Evolutionary conservation across 2,888 invertebrate species (phyloP).

Genomic region (Limnephilus lunatus): DNA sequence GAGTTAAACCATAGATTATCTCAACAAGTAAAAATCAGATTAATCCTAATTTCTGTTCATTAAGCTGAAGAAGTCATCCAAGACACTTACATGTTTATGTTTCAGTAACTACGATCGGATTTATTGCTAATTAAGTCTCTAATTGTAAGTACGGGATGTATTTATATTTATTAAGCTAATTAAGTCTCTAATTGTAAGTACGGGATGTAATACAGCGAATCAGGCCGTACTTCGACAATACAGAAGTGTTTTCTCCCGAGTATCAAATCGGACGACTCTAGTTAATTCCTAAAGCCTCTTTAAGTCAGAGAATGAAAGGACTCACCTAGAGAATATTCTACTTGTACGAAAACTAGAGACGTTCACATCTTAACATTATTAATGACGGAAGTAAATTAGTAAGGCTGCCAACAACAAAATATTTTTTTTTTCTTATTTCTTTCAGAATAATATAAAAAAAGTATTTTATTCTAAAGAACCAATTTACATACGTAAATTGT

Average conservation of each 20-base stretch:
- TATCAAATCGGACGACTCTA: conserved; percentile 41
- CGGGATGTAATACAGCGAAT: neutral
- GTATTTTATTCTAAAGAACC: neutral
- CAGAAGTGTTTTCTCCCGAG: conserved; percentile 8
- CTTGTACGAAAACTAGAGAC: neutral
- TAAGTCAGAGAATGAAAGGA: conserved; percentile 15
- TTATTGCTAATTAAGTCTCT: neutral
- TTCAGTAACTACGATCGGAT: neutral
- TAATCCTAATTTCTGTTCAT: no score
- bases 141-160: neutral
- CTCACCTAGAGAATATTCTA: conserved; percentile 11
- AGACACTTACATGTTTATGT: neutral
- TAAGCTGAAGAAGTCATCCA: no score
- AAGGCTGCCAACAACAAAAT: neutral
- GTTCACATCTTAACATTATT: neutral
- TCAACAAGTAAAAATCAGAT: no score
- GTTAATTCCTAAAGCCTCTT: conserved; percentile 46
- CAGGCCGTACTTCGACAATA: neutral
- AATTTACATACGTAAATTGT: neutral
- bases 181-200: neutral
- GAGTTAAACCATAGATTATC: neutral
- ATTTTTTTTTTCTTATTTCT: neutral
- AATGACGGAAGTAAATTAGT: neutral
- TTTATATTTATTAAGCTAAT: no score
- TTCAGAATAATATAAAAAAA: neutral